A percentile compares a stretch with the other conserved stretches of the same genome.
Evolutionary conservation across 2,113 vertebrate species (phyloP).

Genomic region (Prunella fulvescens): DNA sequence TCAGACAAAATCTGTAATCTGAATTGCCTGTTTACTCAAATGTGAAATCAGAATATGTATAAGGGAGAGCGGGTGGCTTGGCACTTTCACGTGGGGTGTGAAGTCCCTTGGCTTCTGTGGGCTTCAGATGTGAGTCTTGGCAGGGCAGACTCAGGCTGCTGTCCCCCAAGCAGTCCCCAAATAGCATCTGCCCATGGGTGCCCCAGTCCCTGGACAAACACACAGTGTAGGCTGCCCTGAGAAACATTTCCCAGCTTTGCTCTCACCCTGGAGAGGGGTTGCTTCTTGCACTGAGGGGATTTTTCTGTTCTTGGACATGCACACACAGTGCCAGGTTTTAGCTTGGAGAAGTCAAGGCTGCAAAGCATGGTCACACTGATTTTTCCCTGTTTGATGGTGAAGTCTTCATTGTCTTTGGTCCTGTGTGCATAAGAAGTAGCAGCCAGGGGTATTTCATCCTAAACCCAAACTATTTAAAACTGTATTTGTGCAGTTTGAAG

Average conservation of each 20-base stretch:
- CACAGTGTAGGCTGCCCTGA: neutral
- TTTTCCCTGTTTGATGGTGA: neutral
- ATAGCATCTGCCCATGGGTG: neutral
- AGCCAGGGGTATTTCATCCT: neutral
- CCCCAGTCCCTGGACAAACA: neutral
- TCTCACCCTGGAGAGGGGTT: neutral
- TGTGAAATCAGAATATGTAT: neutral
- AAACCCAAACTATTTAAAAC: neutral
- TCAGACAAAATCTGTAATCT: neutral
- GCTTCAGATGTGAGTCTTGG: neutral
- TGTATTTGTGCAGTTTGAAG: neutral
- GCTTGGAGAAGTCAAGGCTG: neutral
- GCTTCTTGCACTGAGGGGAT: neutral
- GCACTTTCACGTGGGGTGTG: neutral
- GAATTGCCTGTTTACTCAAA: neutral
- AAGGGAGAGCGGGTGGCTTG: neutral
- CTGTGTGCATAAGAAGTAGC: neutral
- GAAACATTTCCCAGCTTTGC: neutral
- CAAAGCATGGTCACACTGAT: neutral
- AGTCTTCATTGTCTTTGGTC: neutral
- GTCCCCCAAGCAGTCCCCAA: accelerated
- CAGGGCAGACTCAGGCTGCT: neutral
- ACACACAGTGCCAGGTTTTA: neutral
- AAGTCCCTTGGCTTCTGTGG: neutral
- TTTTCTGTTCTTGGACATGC: neutral